Percentiles rank a stretch among this genome's conserved stretches.
Conservation (phyloP, 2,113 vertebrate species). For the Ginglymostoma cirratum region DNA sequence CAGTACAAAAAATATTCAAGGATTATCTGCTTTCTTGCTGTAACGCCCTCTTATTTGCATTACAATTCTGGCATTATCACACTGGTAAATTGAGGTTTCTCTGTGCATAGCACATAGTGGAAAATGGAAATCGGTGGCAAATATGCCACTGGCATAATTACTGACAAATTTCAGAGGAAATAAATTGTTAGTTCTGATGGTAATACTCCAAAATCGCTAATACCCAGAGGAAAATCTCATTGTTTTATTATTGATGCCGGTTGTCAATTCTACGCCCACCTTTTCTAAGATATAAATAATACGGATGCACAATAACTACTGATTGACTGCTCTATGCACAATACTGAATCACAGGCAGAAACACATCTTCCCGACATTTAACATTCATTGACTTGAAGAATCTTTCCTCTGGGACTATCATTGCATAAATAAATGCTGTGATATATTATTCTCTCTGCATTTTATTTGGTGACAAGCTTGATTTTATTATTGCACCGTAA, state of each 20-base stretch:
- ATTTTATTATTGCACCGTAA: not conserved
- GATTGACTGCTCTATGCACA: constrained; percentile 13
- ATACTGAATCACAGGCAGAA: not conserved
- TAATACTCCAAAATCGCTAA: constrained; percentile 13
- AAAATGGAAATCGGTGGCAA: constrained; percentile 4
- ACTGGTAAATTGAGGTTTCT: not conserved
- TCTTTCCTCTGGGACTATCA: not conserved
- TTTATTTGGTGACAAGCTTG: not conserved
- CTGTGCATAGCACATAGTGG: not conserved
- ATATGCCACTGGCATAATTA: constrained; percentile 7
- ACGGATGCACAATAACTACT: not conserved
- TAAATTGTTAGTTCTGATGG: not conserved
- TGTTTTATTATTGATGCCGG: constrained; percentile 19
- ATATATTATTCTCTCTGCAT: not conserved
- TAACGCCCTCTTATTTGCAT: not conserved
- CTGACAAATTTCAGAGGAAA: constrained; percentile 31
- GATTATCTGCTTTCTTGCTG: not conserved
- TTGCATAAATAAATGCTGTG: constrained; percentile 19
- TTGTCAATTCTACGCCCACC: not conserved
- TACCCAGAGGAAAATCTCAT: not conserved
- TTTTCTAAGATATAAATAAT: constrained; percentile 31
- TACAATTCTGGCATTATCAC: too few relatives aligned
- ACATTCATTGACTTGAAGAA: not conserved
- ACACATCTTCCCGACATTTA: constrained; percentile 24
- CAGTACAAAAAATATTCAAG: not conserved